Conservation (phyloP, 2,113 vertebrate genomes). For the Ictalurus furcatus region DNA sequence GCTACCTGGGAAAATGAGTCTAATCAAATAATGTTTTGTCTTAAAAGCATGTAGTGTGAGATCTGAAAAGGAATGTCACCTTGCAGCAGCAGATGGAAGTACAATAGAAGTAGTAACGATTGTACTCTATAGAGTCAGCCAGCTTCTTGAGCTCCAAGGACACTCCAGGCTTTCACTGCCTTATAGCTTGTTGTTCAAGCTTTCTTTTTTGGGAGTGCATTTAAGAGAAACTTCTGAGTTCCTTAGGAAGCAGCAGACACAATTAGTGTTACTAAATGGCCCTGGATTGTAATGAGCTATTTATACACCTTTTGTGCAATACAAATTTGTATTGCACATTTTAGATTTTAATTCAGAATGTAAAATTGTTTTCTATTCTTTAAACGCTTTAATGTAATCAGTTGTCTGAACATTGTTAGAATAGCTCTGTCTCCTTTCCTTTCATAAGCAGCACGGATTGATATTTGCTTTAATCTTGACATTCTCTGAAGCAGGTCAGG, state of each 20-base stretch:
- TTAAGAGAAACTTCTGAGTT: neutral
- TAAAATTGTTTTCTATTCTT: neutral
- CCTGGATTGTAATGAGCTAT: neutral
- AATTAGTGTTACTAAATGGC: neutral
- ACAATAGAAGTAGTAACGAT: neutral
- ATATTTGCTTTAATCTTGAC: conserved; percentile 23
- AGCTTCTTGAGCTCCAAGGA: neutral
- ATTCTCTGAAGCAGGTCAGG: neutral
- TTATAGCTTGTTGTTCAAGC: neutral
- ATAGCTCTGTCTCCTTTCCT: neutral
- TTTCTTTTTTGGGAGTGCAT: neutral
- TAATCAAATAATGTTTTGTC: conserved; percentile 33
- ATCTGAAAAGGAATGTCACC: neutral
- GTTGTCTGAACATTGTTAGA: neutral
- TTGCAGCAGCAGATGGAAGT: neutral
- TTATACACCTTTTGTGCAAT: neutral
- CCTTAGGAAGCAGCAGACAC: neutral
- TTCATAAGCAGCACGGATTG: neutral
- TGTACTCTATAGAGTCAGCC: neutral
- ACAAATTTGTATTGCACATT: no score
- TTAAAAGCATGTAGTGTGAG: conserved; percentile 21
- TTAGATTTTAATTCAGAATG: neutral
- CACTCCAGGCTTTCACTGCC: neutral
- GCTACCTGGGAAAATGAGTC: conserved; percentile 42
- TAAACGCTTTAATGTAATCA: no score